Evolutionary conservation across 2,113 vertebrate genomes (phyloP), one percentile per base, ranked within the genome.

Genomic region (Podarcis raffonei): DNA sequence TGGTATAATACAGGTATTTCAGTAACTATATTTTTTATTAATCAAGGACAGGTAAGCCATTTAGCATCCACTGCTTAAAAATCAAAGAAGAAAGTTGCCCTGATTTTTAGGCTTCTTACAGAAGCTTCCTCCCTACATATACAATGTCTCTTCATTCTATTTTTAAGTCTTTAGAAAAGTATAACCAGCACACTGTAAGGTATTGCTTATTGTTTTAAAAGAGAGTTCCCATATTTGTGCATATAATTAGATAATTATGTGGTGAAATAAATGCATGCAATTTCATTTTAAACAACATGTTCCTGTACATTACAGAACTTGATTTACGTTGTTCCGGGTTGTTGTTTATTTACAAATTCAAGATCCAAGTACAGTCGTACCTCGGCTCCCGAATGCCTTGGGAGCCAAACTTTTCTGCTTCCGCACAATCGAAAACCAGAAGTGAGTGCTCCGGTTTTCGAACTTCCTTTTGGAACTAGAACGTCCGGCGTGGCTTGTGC

Each of bases 151-250:
- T 7, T 35, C 30, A 8, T 57, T 87, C 16, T 94, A 91, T 96
- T 96, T 94, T 92, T 96, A 95, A 94, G 94, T 95, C 95, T 96
- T 96, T 96, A 96, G 95, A 92, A 96, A 93, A 96, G 92, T 96
- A 94, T 96, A 96, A 95, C 94, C 94, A 94, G 94, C 94, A 95
- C 93, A 94, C 89, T 94, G 97, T 95, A 95, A 85, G 96, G 94
- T 93, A 94, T 93, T 93, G 96, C 96, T 95, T 97, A 94, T 94
- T 42, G 42, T 1, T 92, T 81, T 69, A 87, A 22, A 81, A 39
- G 2, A 96, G 96, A 37, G 93, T 82, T 93, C 87, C 86, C 90
- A 86, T 92, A 95, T 95, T 92, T 96, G 96, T 94, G 81, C 90
- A 93, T 95, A 78, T 95, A 96, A 89, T 66, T 95, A 96, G 76